Conservation (phyloP, 2,797 vertebrate species). For the Morus bassanus region DNA sequence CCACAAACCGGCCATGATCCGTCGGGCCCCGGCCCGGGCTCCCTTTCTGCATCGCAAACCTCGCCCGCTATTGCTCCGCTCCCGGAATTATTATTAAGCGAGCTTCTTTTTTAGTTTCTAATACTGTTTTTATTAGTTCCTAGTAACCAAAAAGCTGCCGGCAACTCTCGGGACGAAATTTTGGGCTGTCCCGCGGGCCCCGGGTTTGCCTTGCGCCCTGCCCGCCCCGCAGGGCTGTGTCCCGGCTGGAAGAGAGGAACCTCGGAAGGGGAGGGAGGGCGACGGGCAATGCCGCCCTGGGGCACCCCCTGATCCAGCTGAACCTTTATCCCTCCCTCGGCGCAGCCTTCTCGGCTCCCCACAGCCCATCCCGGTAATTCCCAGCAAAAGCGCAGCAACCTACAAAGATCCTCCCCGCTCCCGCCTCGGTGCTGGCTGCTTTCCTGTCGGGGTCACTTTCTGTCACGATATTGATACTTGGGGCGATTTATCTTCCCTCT, state of each 20-base stretch:
- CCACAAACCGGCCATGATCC: background rate
- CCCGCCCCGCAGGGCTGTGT: background rate
- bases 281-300: background rate
- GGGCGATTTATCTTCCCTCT: background rate
- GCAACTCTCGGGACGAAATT: background rate
- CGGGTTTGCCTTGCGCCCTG: background rate
- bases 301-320: background rate
- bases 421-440: background rate
- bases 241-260: background rate
- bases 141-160: background rate
- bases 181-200: accelerated
- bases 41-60: background rate
- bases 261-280: accelerated
- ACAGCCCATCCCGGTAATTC: background rate
- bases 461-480: background rate
- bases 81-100: background rate
- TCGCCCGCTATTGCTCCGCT: accelerated
- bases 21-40: accelerated
- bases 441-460: background rate
- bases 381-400: background rate
- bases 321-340: background rate
- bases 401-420: background rate
- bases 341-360: background rate
- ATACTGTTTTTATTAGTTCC: background rate
- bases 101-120: background rate